Percentiles rank a stretch among this genome's conserved stretches.
Conservation (phyloP, 1,140 invertebrate genomes). For the Aphaenogaster ashmeadi region DNA sequence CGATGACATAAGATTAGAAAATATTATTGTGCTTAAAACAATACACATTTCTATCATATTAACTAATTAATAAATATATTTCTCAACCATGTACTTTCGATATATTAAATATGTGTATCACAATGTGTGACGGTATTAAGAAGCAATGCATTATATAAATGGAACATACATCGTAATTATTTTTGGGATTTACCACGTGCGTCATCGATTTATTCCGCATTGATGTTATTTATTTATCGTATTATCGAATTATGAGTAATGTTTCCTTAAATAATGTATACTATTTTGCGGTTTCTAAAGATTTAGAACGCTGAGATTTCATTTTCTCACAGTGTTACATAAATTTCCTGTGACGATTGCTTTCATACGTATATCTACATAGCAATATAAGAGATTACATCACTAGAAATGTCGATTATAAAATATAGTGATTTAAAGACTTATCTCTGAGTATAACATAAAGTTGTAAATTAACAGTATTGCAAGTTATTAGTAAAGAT, state of each 20-base stretch:
- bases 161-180: not conserved
- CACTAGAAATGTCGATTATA: conserved; percentile 6
- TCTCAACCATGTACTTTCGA: not conserved
- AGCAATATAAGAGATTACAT: conserved; percentile 6
- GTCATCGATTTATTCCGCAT: not conserved
- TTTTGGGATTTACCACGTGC: conserved; percentile 5
- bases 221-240: not conserved
- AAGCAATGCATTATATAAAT: not conserved
- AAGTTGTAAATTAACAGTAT: conserved; percentile 5
- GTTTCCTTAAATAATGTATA: conserved; percentile 9
- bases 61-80: conserved; percentile 18
- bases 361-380: not conserved
- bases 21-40: not conserved
- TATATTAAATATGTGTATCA: not conserved
- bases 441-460: not conserved
- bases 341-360: conserved; percentile 17
- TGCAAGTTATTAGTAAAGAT: not conserved
- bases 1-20: not conserved
- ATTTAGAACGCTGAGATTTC: not conserved
- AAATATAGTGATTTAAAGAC: conserved; percentile 3
- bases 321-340: conserved; percentile 11
- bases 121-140: not conserved
- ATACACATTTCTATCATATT: not conserved
- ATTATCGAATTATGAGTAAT: not conserved
- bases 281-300: not conserved